Percentiles rank a stretch among this genome's conserved stretches.
Conservation (phyloP, 2,888 invertebrate species). For the Epinotia bilunana region DNA sequence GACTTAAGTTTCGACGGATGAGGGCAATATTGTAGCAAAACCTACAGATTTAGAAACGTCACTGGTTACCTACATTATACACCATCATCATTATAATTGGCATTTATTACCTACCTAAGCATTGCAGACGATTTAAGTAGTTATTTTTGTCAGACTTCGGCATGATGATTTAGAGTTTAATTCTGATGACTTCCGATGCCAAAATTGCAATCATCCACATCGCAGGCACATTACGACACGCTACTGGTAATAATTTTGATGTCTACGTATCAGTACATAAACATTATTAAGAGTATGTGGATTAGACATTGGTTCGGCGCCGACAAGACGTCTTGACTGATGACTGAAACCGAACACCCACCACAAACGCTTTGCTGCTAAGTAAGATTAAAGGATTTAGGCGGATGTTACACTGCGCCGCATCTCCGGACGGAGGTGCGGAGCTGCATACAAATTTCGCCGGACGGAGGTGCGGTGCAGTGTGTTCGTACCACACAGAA, state of each 20-base stretch:
- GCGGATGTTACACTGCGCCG: no score
- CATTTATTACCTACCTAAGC: not conserved
- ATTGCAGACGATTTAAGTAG: not conserved
- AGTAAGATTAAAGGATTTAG: no score
- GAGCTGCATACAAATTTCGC: no score
- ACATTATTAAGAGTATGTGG: not conserved
- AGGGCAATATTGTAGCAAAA: not conserved
- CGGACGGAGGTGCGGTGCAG: no score
- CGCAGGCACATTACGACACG: no score
- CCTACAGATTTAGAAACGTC: not conserved
- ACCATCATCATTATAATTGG: not conserved
- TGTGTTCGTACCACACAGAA: no score
- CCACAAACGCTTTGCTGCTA: constrained; percentile 9
- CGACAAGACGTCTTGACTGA: constrained; percentile 2
- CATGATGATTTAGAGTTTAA: not conserved
- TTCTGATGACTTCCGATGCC: not conserved
- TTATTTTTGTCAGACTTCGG: not conserved
- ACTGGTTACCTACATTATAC: not conserved
- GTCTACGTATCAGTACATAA: not conserved
- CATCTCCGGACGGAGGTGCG: no score
- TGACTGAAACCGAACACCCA: constrained; percentile 17
- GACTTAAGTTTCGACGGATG: not conserved
- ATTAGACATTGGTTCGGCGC: not conserved
- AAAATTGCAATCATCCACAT: not conserved
- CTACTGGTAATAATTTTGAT: not conserved